Evolutionary conservation across 1,140 invertebrate genomes (phyloP), one percentile per base, ranked within the genome.

Genomic region (Phymorhynchus buccinoides): DNA sequence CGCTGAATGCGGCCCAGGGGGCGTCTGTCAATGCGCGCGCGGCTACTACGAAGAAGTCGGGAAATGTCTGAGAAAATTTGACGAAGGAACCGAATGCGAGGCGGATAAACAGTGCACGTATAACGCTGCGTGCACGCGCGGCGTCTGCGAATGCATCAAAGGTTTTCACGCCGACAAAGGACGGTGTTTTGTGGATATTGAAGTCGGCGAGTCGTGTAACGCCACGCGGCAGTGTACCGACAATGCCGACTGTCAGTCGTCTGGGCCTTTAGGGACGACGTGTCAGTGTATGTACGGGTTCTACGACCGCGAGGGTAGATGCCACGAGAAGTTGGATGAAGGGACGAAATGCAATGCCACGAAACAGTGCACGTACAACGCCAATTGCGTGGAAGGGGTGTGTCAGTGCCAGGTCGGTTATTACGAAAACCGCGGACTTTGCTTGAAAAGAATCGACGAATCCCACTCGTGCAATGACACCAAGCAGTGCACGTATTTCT

Each of bases 41-140:
- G 86, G 81, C 1, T 86, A 52, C 83, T 86, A 86, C 68, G 83
- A 80, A 7, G 84, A 86, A 35, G 32, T 14, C 12, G 86, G 86
- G 2, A 52, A 77, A 9, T 86, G 86, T 42, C n/a, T 73, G 81
- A 18, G 41, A 1, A 80, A 84, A 37, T 35, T 86, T 2, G 86
- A 84, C 77, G 78, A 80, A 16, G 86, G 86, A 3, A 80, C 44
- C 4, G 62, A 68, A 3, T 86, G 86, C 71, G 48, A 80, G 6
- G 79, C 30, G n/a, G 83, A 84, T 30, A 80, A 68, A 16, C 77
- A 84, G 66, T 86, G 86, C 68, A 86, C 83, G 3, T 86, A 75
- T 62, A 84, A 86, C 62, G 84, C 86, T 6, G 32, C 32, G 2
- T 86, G 86, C 71, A 75, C 56, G 32, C 22, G 75, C 4, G 62